Evolutionary conservation across 2,888 invertebrate genomes (phyloP), one percentile per base, ranked within the genome.

Genomic region (Cactoblastis cactorum): DNA sequence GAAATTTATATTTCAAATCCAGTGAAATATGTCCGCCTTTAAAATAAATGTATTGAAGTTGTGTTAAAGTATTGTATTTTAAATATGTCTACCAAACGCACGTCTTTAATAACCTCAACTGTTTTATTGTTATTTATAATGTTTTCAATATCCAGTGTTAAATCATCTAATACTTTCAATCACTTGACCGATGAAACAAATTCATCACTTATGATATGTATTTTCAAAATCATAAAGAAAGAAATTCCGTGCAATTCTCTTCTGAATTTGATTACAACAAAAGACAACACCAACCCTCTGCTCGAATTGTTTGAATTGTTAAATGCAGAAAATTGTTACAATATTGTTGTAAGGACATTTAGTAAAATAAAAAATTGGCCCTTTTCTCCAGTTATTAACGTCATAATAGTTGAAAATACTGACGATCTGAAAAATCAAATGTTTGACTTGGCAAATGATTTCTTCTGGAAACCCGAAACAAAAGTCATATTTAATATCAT

Each of bases 381-480:
- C 2, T 18, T 52, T n/a, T 45, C 41, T 41, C 53, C 54, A 22
- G 14, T 38, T 11, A 39, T 72, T 1, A 80, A 82, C 39, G 53
- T 83, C 1, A 71, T 81, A 24, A 58, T 60, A 12, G 60, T 62
- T 4, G 52, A 66, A 53, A 52, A 75, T 53, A 33, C 61, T 11
- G 6, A 33, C 1, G 61, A 68, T 28, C 58, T 80, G n/a, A 41
- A 51, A 28, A 22, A 28, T 45, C 69, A 64, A 15, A 55, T 81
- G 37, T 18, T 54, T 2, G 53, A 58, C 12, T 39, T 81, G 24
- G 57, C 62, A 15, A 65, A 58, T 18, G 76, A 81, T 51, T 48
- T 67, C 18, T 67, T 71, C 52, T 82, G 79, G 80, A 76, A 79
- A 52, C 74, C 82, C 11, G 69, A 60, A 59, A 79, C 74, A 8